Conservation (phyloP, 2,113 vertebrate species). For the Antechinus flavipes region DNA sequence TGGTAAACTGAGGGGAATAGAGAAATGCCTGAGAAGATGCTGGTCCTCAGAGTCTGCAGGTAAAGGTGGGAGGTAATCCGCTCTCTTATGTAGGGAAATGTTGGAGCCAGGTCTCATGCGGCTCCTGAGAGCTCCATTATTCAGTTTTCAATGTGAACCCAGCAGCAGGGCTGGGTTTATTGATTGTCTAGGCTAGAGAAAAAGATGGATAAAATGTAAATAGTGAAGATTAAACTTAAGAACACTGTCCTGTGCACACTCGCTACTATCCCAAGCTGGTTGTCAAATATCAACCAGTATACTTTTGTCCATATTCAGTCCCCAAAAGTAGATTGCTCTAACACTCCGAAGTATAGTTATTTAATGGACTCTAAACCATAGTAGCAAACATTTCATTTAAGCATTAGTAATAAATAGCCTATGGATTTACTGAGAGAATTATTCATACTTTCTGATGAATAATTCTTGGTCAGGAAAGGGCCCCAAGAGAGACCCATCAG, state of each 20-base stretch:
- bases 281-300: not conserved
- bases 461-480: not conserved
- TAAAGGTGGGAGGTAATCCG: not conserved
- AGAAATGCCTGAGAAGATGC: too few species aligned
- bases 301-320: not conserved
- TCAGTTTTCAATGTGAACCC: not conserved
- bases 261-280: not conserved
- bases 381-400: not conserved
- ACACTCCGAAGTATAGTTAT: not conserved
- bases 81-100: not conserved
- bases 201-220: not conserved
- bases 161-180: not conserved
- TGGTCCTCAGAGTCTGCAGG: not conserved
- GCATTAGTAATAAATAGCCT: not conserved
- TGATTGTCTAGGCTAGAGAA: not conserved
- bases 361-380: not conserved
- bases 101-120: not conserved
- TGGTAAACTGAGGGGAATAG: not conserved
- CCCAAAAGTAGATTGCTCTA: not conserved
- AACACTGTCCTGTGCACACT: not conserved
- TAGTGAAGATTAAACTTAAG: not conserved
- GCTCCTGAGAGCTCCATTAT: not conserved
- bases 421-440: not conserved
- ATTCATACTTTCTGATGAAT: conserved; percentile 19
- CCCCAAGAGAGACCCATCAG: not conserved